Base-by-base conservation (phyloP, 2,797 vertebrate species). In the Fistularia commersonii region DNA sequence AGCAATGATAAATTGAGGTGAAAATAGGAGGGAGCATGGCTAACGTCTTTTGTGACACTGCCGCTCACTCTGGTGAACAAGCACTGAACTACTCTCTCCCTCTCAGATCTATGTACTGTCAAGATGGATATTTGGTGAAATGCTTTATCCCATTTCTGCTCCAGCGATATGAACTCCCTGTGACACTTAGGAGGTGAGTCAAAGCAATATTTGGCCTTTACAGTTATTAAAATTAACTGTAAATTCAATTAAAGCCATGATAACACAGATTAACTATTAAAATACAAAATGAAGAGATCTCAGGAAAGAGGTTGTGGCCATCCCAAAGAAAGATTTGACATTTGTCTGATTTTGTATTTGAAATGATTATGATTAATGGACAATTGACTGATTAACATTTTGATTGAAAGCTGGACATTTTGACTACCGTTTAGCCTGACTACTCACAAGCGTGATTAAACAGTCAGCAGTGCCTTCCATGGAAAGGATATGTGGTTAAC, bases 81-180 rank as follows among this genome's bases (percentile, higher is more conserved):
- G 59, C 54, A 54, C 44, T 80, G 71, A 70, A 69, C 81, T 75
- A 53, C 54, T 48, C 44, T 63, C 82, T 72, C 57, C 53, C 67
- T 69, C 68, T 72, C 63, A 82, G 72, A 89, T 89, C 76, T 84
- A 90, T 87, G 85, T 83, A 81, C 57, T 84, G 76, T 81, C 84
- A 88, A 55, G 59, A 81, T 68, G 50, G 64, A 80, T 81, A 85
- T 64, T 69, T 79, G 73, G 52, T 65, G 65, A 87, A 80, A 83
- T 88, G 81, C 61, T 68, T 86, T 80, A 79, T 79, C 70, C 74
- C 43, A 77, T 86, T 80, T 64, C 60, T 68, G 63, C 61, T 54
- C 49, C 63, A 69, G 69, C 73, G 75, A 76, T 57, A 64, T 69
- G 62, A 87, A 79, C 44, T 84, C 54, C 53, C 57, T 61, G 48